Conservation (phyloP, 2,888 invertebrate genomes). For the Caenorhabditis panamensis region DNA sequence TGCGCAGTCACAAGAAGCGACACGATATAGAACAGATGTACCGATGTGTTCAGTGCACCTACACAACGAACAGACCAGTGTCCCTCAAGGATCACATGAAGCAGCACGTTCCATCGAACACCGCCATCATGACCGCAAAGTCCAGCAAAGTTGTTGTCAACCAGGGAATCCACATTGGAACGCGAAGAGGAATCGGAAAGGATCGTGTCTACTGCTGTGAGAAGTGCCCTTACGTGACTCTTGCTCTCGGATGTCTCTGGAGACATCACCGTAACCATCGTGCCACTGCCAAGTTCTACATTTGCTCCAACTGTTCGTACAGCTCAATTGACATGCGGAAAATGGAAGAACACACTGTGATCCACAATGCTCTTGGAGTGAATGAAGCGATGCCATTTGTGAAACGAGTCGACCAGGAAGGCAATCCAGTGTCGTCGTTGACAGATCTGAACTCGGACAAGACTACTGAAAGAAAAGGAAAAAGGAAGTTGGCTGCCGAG, state of each 20-base stretch:
- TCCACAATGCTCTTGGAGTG: constrained; percentile 34
- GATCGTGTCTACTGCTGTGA: constrained; percentile 54
- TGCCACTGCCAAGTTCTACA: constrained; percentile 4
- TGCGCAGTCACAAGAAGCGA: constrained; percentile 62
- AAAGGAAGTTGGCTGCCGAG: constrained; percentile 9
- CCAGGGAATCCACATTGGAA: constrained; percentile 36
- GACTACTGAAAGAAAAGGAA: constrained; percentile 8
- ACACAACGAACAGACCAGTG: constrained; percentile 63
- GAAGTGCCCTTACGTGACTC: constrained; percentile 56
- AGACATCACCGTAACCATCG: constrained; percentile 47
- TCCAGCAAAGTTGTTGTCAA: constrained; percentile 1
- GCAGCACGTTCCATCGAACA: constrained; percentile 50
- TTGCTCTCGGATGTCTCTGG: constrained; percentile 53
- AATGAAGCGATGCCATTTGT: constrained; percentile 35
- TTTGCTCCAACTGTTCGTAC: constrained; percentile 58
- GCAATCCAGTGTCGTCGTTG: constrained; percentile 29
- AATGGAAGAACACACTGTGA: constrained; percentile 57
- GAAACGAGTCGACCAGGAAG: constrained; percentile 48
- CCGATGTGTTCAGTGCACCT: constrained; percentile 66
- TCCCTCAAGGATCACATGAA: constrained; percentile 60
- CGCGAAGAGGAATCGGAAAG: constrained; percentile 45
- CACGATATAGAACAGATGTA: constrained; percentile 50
- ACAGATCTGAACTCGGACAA: constrained; percentile 27
- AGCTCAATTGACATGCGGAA: constrained; percentile 42
- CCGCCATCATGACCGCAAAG: background rate